Evolutionary conservation across 2,888 invertebrate species (phyloP).

Genomic region (Chesias legatella): DNA sequence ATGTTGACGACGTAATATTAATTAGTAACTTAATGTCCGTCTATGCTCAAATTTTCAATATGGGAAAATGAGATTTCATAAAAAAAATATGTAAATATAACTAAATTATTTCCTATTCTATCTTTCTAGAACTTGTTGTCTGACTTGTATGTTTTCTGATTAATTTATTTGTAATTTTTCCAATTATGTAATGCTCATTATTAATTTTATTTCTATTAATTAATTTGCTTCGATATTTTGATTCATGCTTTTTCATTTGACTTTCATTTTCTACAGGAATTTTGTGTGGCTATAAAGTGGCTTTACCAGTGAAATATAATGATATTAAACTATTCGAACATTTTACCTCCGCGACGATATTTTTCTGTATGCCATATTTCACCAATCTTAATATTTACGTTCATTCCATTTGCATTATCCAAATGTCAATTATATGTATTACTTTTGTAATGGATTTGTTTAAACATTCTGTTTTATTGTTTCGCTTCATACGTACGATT

Average conservation of each 20-base stretch:
- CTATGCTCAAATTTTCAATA: slow-evolving; percentile 12
- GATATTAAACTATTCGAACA: too few species aligned
- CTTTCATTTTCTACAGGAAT: not conserved
- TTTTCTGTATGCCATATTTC: too few species aligned
- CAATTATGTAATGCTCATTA: too few species aligned
- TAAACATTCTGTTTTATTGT: too few species aligned
- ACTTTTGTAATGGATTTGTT: too few species aligned
- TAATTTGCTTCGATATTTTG: not conserved
- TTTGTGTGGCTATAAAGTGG: too few species aligned
- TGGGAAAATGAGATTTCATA: slow-evolving; percentile 8
- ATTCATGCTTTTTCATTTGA: slow-evolving; percentile 1
- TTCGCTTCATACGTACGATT: slow-evolving; percentile 1
- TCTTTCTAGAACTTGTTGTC: slow-evolving; percentile 12
- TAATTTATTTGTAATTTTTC: slow-evolving; percentile 19
- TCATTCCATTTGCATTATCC: slow-evolving; percentile 6
- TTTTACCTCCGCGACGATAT: too few species aligned
- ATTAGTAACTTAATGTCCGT: slow-evolving; percentile 12
- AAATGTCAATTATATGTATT: slow-evolving; percentile 14
- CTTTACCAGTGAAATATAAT: too few species aligned
- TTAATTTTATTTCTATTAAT: slow-evolving; percentile 3
- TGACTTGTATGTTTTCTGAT: slow-evolving; percentile 14
- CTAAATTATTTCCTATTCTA: slow-evolving; percentile 9
- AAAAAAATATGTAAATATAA: slow-evolving; percentile 22
- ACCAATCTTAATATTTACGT: not conserved
- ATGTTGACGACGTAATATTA: slow-evolving; percentile 7